phyloP scores from a whole-genome alignment of 2,797 vertebrate species.

The Gymnothorax reevesii region DNA sequence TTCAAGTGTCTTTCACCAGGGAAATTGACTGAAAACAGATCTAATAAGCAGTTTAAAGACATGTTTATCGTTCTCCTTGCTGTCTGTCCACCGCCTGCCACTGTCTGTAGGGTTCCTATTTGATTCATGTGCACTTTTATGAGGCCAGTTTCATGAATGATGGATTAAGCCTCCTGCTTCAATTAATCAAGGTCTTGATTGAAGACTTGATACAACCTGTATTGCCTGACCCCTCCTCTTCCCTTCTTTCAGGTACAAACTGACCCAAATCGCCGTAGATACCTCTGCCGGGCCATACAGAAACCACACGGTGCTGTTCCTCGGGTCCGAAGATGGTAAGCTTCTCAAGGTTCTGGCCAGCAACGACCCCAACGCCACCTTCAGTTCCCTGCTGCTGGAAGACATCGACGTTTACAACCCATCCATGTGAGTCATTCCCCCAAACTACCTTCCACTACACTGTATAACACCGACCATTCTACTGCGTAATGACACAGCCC shows the following conservation, averaged over 20 bases:
- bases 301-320: conserved; percentile 88
- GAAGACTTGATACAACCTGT: background rate
- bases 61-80: too few relatives aligned
- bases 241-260: conserved; percentile 74
- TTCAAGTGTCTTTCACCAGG: too few relatives aligned
- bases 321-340: conserved; percentile 89
- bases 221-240: background rate
- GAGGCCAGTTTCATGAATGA: too few relatives aligned
- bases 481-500: background rate
- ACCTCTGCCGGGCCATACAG: conserved; percentile 82
- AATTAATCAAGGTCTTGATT: background rate
- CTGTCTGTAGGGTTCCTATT: background rate
- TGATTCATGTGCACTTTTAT: too few relatives aligned
- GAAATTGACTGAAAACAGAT: too few relatives aligned
- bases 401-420: conserved; percentile 90
- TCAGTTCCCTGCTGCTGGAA: conserved; percentile 85
- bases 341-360: conserved; percentile 90
- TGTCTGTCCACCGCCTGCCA: too few relatives aligned
- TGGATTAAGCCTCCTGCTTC: background rate
- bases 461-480: background rate
- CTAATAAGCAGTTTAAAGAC: too few relatives aligned
- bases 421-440: conserved; percentile 67
- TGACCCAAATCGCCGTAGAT: conserved; percentile 87
- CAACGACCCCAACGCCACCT: conserved; percentile 77
- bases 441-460: too few relatives aligned